A percentile compares a stretch with the other conserved stretches of the same genome.
phyloP scores from a whole-genome alignment of 2,888 invertebrate genomes.

The Tachina lurida region DNA sequence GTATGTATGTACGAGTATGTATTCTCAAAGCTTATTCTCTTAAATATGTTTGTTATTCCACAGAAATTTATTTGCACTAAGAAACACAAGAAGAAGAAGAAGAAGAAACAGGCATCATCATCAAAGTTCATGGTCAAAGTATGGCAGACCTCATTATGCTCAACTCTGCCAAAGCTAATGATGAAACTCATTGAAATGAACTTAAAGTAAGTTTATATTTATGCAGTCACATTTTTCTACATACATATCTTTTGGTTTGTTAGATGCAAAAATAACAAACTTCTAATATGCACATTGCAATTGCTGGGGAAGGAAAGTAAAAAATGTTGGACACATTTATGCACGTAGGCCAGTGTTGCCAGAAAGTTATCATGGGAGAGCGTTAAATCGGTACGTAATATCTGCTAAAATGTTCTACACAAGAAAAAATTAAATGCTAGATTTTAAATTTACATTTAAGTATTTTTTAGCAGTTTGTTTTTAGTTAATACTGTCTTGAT shows the following conservation, averaged over 20 bases:
- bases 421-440: too few species aligned
- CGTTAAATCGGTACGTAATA: too few species aligned
- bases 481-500: too few species aligned
- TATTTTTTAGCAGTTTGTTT: too few species aligned
- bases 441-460: too few species aligned
- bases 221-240: constrained; percentile 38
- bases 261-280: background rate
- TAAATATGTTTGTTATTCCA: background rate
- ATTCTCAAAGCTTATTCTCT: background rate
- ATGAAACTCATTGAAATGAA: constrained; percentile 51
- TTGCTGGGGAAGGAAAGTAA: constrained; percentile 5
- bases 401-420: too few species aligned
- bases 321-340: background rate
- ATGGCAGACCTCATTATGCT: constrained; percentile 62
- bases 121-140: constrained; percentile 66
- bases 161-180: constrained; percentile 53
- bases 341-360: too few species aligned
- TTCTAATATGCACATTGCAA: constrained; percentile 2
- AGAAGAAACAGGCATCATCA: background rate
- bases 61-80: constrained; percentile 14
- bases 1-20: too few species aligned
- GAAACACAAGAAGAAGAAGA: background rate
- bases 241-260: constrained; percentile 16
- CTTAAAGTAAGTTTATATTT: constrained; percentile 43
- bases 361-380: too few species aligned